Base-by-base conservation (phyloP, 2,113 vertebrate genomes). In the Empidonax traillii region DNA sequence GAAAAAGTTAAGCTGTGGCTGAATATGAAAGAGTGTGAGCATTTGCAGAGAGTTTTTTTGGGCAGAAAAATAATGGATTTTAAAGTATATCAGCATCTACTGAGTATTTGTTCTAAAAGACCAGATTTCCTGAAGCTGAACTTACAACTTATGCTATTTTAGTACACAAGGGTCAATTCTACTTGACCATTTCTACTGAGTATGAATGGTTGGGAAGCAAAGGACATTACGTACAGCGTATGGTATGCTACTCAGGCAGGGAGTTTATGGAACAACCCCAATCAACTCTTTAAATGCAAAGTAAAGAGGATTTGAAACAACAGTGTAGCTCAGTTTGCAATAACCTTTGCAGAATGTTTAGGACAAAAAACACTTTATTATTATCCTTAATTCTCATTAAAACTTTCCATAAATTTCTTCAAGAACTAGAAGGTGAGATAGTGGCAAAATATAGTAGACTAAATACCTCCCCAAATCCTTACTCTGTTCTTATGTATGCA, bases 71-170 rank as follows among this genome's bases (percentile, higher is more conserved):
- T 65, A 71, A 79, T 79, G 17, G 5, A 23, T 79, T 89, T 86
- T 89, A 92, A 93, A 93, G 21, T 27, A 18, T 92, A 79, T 65
- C 71, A 89, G 16, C 67, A 62, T 86, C 78, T 71, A 88, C 86
- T 88, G 46, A 35, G 31, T 80, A 82, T 85, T 96, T 93, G 47
- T 92, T 89, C 56, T 73, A 89, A 93, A 90, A 90, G 59, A 89
- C 30, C 68, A 89, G 79, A 94, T 74, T 94, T 96, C 83, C 94
- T 82, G 85, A 92, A 51, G 81, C 37, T 91, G 92, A 90, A 89
- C 43, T 93, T 88, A 74, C 28, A 96, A 76, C 27, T 88, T 87
- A 53, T 9, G 41, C 85, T 94, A 94, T 97, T 96, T 97, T 89
- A 89, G 80, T 76, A 90, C 31, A 81, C 61, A 79, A 72, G 52